Conservation (phyloP, 1,140 invertebrate genomes). For the Wiebesia pumilae region DNA sequence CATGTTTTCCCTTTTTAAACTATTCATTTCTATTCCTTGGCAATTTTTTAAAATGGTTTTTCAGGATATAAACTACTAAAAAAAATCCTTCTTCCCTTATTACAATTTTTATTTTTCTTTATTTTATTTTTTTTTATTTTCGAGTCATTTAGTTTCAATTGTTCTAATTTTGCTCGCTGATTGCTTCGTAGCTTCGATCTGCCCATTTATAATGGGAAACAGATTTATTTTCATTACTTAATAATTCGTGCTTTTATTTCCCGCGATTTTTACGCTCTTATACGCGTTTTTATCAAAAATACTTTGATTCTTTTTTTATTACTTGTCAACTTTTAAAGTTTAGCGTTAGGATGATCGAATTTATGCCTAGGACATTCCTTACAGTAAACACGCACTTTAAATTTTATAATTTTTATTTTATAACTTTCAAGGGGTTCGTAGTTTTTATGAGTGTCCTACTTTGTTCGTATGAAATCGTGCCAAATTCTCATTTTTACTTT, state of each 20-base stretch:
- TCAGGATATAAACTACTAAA: slow-evolving; percentile 21
- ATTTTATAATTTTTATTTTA: slow-evolving; percentile 8
- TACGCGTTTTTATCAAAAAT: slow-evolving; percentile 54
- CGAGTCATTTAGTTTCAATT: slow-evolving; percentile 39
- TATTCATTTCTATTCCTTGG: background rate
- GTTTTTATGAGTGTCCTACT: slow-evolving; percentile 23
- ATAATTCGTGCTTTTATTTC: slow-evolving; percentile 1
- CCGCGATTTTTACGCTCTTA: slow-evolving; percentile 41
- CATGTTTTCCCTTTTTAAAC: background rate
- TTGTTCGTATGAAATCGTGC: slow-evolving; percentile 20
- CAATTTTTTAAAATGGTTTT: slow-evolving; percentile 4
- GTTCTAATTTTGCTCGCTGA: slow-evolving; percentile 30
- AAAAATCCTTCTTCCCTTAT: background rate
- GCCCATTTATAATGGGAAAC: slow-evolving; percentile 49
- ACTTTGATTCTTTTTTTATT: slow-evolving; percentile 41
- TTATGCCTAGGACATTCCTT: slow-evolving; percentile 25
- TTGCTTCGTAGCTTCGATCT: slow-evolving; percentile 50
- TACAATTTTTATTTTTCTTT: background rate
- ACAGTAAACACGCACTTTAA: slow-evolving; percentile 4
- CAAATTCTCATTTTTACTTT: slow-evolving; percentile 48
- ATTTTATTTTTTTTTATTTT: slow-evolving; percentile 18
- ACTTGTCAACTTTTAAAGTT: background rate
- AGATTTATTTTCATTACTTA: slow-evolving; percentile 20
- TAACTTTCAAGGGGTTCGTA: background rate
- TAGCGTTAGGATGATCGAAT: slow-evolving; percentile 37